These are phyloP conservation scores for Peromyscus aztecus DNA, from an alignment of 2,797 vertebrate genomes.

Conservation along the genomic window DNA sequence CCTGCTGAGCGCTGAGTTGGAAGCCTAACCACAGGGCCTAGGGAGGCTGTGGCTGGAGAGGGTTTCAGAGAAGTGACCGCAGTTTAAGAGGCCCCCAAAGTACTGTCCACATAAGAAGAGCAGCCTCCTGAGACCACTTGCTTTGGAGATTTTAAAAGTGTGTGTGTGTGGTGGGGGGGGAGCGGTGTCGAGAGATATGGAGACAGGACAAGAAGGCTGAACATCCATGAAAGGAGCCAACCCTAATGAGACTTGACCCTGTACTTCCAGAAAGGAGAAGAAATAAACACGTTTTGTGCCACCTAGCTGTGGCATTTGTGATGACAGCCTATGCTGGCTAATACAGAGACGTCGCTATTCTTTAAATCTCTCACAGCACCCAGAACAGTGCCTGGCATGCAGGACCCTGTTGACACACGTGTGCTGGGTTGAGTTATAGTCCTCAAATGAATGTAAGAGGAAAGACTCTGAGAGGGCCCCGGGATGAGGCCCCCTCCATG, in stretches of 20 bases:
- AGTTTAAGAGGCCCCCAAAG: neutral
- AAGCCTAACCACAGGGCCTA: neutral
- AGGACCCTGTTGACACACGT: neutral
- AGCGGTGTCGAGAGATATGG: neutral
- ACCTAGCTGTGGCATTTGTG: neutral
- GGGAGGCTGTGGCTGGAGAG: neutral
- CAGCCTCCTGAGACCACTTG: too few species aligned
- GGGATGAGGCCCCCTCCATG: fast-evolving
- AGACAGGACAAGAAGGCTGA: neutral
- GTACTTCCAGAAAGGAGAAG: neutral
- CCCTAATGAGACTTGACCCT: neutral
- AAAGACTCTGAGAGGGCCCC: neutral
- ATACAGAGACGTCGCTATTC: neutral
- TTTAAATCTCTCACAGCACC: neutral
- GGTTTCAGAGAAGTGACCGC: neutral
- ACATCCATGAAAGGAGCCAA: neutral
- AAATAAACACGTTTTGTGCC: neutral
- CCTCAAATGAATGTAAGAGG: neutral
- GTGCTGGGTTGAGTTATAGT: neutral
- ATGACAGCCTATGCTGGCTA: neutral
- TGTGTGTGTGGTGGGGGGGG: fast-evolving
- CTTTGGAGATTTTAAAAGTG: neutral
- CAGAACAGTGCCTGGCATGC: neutral
- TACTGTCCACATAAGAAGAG: neutral
- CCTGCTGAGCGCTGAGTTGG: neutral